Evolutionary conservation across 1,140 invertebrate genomes (phyloP).

Genomic region (Sinella curviseta): DNA sequence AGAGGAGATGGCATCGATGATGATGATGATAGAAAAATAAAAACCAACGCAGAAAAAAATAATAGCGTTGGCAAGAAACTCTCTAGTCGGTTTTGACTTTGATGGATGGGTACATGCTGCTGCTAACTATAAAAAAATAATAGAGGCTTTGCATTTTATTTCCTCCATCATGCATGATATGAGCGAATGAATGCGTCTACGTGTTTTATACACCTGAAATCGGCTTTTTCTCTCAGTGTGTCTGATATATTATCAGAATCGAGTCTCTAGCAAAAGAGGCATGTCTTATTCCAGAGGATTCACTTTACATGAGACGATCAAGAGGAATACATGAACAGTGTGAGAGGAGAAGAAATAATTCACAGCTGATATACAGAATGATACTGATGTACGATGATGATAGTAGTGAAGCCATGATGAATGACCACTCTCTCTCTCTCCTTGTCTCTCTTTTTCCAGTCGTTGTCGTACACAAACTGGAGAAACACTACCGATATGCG

Average conservation of each 20-base stretch:
- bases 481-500: too few relatives aligned
- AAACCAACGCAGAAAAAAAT: not conserved
- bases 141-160: not conserved
- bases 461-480: not conserved
- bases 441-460: not conserved
- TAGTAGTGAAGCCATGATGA: not conserved
- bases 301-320: not conserved
- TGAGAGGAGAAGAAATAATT: constrained; percentile 11
- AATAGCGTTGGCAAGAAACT: too few relatives aligned
- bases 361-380: not conserved
- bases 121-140: not conserved
- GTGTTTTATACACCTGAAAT: not conserved
- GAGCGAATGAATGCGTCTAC: too few relatives aligned
- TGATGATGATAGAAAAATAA: not conserved
- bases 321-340: not conserved
- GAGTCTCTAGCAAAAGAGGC: not conserved
- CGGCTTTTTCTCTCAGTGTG: not conserved
- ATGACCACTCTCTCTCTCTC: constrained; percentile 1
- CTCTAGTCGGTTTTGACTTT: not conserved
- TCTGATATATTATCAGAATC: constrained; percentile 2
- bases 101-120: not conserved
- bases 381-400: not conserved
- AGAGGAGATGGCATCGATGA: not conserved
- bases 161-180: too few relatives aligned
- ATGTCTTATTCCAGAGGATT: not conserved